Evolutionary conservation across 2,113 vertebrate genomes (phyloP).

Genomic region (Silurus meridionalis): DNA sequence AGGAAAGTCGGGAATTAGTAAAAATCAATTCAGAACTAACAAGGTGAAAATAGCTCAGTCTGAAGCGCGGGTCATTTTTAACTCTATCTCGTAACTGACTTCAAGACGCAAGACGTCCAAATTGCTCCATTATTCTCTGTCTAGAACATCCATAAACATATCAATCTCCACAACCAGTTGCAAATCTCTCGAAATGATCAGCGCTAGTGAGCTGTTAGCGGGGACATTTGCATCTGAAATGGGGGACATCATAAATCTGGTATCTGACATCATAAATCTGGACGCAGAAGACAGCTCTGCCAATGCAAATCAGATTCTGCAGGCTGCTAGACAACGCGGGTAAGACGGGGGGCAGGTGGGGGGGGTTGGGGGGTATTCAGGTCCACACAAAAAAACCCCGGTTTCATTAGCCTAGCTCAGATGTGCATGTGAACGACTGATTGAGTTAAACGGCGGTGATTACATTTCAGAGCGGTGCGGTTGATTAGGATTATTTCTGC

Average conservation of each 20-base stretch:
- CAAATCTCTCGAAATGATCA: conserved; percentile 31
- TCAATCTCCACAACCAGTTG: conserved; percentile 6
- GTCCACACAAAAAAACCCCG: conserved; percentile 82
- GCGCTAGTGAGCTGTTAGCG: conserved; percentile 26
- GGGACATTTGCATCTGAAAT: conserved; percentile 43
- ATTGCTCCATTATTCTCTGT: conserved; percentile 12
- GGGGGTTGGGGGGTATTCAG: conserved; percentile 27
- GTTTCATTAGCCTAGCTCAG: conserved; percentile 70
- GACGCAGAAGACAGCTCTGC: conserved; percentile 36
- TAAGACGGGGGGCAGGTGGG: neutral
- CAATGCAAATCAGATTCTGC: conserved; percentile 64
- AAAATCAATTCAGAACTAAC: neutral
- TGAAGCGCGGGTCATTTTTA: neutral
- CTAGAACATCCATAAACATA: conserved; percentile 11
- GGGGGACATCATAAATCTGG: conserved; percentile 41
- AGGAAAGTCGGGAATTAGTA: neutral
- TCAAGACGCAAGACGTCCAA: neutral
- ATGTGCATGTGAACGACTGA: conserved; percentile 37
- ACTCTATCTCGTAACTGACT: neutral
- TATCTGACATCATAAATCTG: conserved; percentile 40
- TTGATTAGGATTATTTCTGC: conserved; percentile 14
- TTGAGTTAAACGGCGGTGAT: conserved; percentile 41
- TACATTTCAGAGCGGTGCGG: neutral
- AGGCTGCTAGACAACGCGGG: conserved; percentile 65
- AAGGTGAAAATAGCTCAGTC: neutral